Evolutionary conservation across 2,113 vertebrate species (phyloP).

Genomic region (Gopherus flavomarginatus): DNA sequence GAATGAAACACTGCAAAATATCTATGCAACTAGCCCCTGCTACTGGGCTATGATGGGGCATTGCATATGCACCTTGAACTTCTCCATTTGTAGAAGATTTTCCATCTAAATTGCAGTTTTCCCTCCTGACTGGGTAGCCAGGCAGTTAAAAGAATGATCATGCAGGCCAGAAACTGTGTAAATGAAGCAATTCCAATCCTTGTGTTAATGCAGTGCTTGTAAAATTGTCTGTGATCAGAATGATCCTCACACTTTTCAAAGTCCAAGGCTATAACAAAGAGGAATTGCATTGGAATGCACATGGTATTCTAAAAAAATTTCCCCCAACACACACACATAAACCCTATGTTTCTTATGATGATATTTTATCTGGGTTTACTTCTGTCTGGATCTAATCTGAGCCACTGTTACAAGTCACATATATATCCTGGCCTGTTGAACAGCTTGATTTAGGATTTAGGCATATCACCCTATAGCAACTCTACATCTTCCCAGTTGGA

Average conservation of each 20-base stretch:
- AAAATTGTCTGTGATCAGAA: slow-evolving; percentile 47
- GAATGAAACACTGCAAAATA: neutral
- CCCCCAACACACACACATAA: neutral
- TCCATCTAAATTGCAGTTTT: neutral
- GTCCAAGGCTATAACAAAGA: slow-evolving; percentile 25
- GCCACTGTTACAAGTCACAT: slow-evolving; percentile 64
- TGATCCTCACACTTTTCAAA: slow-evolving; percentile 49
- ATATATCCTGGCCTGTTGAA: slow-evolving; percentile 70
- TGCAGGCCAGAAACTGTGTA: neutral
- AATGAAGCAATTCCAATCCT: slow-evolving; percentile 41
- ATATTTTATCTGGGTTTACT: slow-evolving; percentile 69
- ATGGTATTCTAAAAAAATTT: accelerated
- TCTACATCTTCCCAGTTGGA: slow-evolving; percentile 63
- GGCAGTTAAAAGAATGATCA: neutral
- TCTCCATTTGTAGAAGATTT: neutral
- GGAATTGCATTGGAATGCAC: slow-evolving; percentile 30
- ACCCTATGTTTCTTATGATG: slow-evolving; percentile 45
- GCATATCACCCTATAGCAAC: slow-evolving; percentile 56
- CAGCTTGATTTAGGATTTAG: slow-evolving; percentile 76
- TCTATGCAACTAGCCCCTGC: neutral
- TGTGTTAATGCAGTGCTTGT: slow-evolving; percentile 29
- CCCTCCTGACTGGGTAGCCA: accelerated
- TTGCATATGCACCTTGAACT: neutral
- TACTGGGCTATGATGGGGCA: neutral
- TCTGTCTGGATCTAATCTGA: slow-evolving; percentile 78